Evolutionary conservation across 2,797 vertebrate species (phyloP).

Genomic region (Hydrolagus colliei): DNA sequence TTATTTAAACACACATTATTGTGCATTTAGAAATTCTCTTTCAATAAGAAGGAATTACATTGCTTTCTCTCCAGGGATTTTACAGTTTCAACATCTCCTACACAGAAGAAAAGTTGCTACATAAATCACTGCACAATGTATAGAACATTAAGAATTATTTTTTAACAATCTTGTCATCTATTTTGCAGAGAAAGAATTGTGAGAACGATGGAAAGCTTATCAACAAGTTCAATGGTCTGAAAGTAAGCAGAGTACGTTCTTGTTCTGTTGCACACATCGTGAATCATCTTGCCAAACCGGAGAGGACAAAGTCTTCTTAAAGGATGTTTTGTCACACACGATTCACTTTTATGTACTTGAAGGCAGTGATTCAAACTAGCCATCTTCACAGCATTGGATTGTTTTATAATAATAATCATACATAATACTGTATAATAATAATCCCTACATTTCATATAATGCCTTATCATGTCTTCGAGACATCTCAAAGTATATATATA

Average conservation of each 20-base stretch:
- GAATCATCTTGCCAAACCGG: background rate
- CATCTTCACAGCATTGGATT: background rate
- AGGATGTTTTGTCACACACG: background rate
- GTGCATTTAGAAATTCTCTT: too few relatives aligned
- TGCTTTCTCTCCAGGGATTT: too few relatives aligned
- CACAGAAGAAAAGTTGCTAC: too few relatives aligned
- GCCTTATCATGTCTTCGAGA: too few relatives aligned
- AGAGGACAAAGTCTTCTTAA: background rate
- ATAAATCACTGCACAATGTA: too few relatives aligned
- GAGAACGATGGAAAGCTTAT: background rate
- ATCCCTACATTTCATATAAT: too few relatives aligned
- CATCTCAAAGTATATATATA: too few relatives aligned
- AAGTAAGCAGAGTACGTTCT: slow-evolving; percentile 25
- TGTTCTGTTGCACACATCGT: background rate
- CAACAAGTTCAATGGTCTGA: slow-evolving; percentile 7
- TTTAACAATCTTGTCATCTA: background rate
- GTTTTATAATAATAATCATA: background rate
- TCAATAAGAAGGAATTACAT: too few relatives aligned
- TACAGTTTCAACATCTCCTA: too few relatives aligned
- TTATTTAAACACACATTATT: too few relatives aligned
- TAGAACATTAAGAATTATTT: too few relatives aligned
- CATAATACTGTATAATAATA: too few relatives aligned
- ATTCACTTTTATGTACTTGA: background rate
- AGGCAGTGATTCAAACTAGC: background rate
- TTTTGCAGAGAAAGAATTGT: slow-evolving; percentile 1